phyloP scores from a whole-genome alignment of 1,140 invertebrate genomes.

The Rhizoglyphus robini region DNA sequence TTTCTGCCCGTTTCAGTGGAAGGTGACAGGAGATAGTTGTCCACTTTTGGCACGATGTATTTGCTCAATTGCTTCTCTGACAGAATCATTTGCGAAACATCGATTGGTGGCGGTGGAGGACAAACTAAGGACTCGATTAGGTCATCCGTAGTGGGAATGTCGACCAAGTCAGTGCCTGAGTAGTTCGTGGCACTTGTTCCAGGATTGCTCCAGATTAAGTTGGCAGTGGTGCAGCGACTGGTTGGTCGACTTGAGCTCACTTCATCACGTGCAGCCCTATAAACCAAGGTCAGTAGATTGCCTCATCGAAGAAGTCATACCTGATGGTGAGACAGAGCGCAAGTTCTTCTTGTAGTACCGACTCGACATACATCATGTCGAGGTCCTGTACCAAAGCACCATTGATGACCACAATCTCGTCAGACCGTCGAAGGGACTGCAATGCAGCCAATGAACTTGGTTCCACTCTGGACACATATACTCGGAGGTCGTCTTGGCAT shows the following conservation, averaged over 20 bases:
- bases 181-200: not conserved
- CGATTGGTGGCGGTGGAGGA: constrained; percentile 76
- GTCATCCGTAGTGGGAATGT: constrained; percentile 54
- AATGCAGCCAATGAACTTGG: constrained; percentile 70
- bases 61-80: constrained; percentile 90
- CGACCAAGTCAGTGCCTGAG: not conserved
- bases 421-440: constrained; percentile 88
- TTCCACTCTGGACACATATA: constrained; percentile 77
- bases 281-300: not conserved
- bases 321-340: constrained; percentile 87
- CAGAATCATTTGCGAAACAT: constrained; percentile 59
- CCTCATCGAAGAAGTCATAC: not conserved
- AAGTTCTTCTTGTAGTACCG: constrained; percentile 82
- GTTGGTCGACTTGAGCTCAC: not conserved
- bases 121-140: constrained; percentile 82
- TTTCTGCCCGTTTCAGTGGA: no score
- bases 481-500: constrained; percentile 85
- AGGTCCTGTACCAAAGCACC: constrained; percentile 90
- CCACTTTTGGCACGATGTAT: constrained; percentile 62
- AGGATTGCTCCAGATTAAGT: not conserved
- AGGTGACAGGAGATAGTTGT: not conserved
- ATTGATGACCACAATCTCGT: constrained; percentile 98
- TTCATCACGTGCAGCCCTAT: not conserved
- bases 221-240: not conserved
- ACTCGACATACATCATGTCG: constrained; percentile 98